Conservation (phyloP, 1,140 invertebrate species). For the Neoseiulus cucumeris region DNA sequence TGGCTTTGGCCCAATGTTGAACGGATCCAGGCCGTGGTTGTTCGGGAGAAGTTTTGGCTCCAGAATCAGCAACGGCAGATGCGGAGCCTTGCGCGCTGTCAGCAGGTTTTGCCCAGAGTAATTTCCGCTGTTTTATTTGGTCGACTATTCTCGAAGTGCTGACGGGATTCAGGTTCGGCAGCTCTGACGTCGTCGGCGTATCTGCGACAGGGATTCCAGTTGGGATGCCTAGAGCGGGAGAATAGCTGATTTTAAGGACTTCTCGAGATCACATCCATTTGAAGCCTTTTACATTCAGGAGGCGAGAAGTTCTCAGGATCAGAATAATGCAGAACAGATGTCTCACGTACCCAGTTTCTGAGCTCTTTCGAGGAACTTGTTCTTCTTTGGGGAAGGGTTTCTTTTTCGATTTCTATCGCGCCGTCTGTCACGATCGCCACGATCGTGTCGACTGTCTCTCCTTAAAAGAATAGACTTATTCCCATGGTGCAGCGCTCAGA, state of each 20-base stretch:
- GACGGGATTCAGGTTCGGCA: too few relatives aligned
- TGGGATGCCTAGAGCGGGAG: too few relatives aligned
- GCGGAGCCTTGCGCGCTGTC: too few relatives aligned
- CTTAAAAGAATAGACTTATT: too few relatives aligned
- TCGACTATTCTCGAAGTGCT: neutral
- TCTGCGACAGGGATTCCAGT: too few relatives aligned
- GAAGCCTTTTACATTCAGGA: too few relatives aligned
- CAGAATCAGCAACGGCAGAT: neutral
- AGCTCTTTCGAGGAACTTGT: constrained; percentile 6
- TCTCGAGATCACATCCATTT: too few relatives aligned
- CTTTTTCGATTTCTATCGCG: neutral
- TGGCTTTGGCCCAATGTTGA: neutral
- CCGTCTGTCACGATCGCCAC: neutral
- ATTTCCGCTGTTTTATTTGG: neutral
- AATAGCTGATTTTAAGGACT: too few relatives aligned
- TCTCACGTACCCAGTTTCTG: neutral
- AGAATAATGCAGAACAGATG: too few relatives aligned
- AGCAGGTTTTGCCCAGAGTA: neutral
- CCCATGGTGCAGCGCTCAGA: too few relatives aligned
- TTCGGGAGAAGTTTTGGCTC: neutral
- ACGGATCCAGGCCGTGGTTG: neutral
- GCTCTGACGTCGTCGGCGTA: too few relatives aligned
- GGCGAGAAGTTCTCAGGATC: too few relatives aligned
- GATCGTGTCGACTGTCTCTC: neutral
- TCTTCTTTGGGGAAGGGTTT: neutral